Evolutionary conservation across 2,888 invertebrate species (phyloP), one percentile per base, ranked within the genome.

Genomic region (Euplexia lucipara): DNA sequence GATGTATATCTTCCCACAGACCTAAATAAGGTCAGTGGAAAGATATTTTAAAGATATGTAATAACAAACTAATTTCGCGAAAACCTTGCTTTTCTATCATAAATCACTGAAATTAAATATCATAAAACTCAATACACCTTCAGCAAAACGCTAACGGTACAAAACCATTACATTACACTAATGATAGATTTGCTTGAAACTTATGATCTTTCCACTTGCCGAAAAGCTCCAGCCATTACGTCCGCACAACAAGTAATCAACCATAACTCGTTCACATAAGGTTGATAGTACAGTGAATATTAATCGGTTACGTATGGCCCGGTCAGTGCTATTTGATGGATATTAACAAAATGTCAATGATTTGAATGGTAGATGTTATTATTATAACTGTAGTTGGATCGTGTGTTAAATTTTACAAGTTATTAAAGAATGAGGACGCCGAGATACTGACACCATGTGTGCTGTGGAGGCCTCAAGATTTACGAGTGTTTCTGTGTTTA

Each of bases 311-410:
- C 34, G 51, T 64, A 37, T 48, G 32, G 59, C 7, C 37, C n/a
- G 41, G 59, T 65, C 69, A 67, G 35, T 66, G 61, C 30, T 57
- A 65, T 75, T 80, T 59, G 69, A 70, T 72, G 67, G 59, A 64
- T 67, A 73, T 70, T 69, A 75, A 64, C 64, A 52, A 73, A 78
- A 82, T 80, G 78, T 82, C 82, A 82, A 81, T 75, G 63, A 75
- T 80, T 73, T 79, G 67, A 68, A 69, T 71, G 62, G 65, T 75
- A 65, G n/a, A n/a, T n/a, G n/a, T 69, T 75, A 79, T 79, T 81
- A 81, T 48, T 47, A 37, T 80, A 80, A 76, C 82, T 75, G 79
- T 75, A 57, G 41, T 65, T 41, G 14, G 18, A n/a, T 4, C 3
- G 69, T 71, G 75, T 69, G 75, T 78, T 56, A 74, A 73, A 64